These are phyloP conservation scores for Mus minutoides DNA, from an alignment of 2,797 vertebrate species.

Conservation along the genomic window DNA sequence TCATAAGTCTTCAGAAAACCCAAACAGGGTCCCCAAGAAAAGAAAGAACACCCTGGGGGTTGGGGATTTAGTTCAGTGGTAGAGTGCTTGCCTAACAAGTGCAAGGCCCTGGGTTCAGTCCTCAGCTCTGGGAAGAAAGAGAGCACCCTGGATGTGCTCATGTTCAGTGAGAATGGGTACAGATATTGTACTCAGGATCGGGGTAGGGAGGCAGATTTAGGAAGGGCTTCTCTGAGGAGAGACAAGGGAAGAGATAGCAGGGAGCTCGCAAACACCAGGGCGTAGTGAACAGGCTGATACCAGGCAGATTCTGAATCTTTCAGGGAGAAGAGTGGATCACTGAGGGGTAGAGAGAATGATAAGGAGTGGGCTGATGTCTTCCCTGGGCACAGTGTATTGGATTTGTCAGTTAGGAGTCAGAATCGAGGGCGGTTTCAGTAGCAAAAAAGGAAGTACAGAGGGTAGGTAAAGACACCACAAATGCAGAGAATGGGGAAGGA, in stretches of 20 bases:
- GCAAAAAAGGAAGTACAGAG: background rate
- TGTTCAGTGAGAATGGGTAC: background rate
- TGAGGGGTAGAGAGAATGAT: background rate
- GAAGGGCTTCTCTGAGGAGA: background rate
- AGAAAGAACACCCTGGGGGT: constrained; percentile 25
- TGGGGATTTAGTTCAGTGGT: no score
- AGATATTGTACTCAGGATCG: background rate
- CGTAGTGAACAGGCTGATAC: background rate
- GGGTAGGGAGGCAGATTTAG: background rate
- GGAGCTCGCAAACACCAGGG: background rate
- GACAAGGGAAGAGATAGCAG: background rate
- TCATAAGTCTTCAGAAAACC: constrained; percentile 50
- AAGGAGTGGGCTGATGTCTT: background rate
- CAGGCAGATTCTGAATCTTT: background rate
- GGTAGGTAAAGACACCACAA: background rate
- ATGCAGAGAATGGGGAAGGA: constrained; percentile 36
- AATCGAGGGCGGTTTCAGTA: constrained; percentile 14
- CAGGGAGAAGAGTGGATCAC: background rate
- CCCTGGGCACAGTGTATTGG: background rate
- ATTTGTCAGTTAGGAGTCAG: background rate
- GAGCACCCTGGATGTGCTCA: constrained; percentile 11
- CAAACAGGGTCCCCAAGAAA: background rate
- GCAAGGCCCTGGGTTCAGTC: no score
- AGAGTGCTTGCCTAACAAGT: no score
- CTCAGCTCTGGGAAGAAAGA: no score